Evolutionary conservation across 2,797 vertebrate species (phyloP).

Genomic region (Delichon dasypus): DNA sequence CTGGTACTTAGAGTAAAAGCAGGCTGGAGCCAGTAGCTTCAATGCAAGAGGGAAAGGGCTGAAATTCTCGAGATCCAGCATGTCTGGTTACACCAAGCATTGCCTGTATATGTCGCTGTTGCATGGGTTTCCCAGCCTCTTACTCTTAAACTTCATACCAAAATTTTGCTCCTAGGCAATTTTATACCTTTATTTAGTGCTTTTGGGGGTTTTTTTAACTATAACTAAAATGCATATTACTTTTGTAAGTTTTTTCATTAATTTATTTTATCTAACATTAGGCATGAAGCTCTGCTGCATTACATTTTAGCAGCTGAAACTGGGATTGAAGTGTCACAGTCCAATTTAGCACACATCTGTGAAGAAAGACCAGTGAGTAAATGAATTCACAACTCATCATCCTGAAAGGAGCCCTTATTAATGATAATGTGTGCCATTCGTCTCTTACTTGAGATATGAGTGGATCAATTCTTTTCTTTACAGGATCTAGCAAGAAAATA

Average conservation of each 20-base stretch:
- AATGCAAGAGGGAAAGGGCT: not conserved
- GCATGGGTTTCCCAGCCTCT: not conserved
- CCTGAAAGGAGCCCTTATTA: not conserved
- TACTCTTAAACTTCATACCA: not conserved
- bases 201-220: not conserved
- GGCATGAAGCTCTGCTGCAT: conserved; percentile 86
- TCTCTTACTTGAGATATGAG: not conserved
- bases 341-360: conserved; percentile 89
- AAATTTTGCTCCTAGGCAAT: not conserved
- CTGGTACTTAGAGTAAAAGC: not conserved
- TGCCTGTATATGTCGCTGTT: conserved; percentile 72
- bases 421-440: not conserved
- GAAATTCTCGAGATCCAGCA: not conserved
- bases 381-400: not conserved
- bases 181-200: not conserved
- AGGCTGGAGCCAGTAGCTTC: not conserved
- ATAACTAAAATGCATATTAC: not conserved
- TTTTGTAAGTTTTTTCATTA: conserved; percentile 23
- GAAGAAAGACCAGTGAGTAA: conserved; percentile 83
- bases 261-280: conserved; percentile 70
- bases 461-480: not conserved
- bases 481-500: conserved; percentile 81
- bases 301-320: conserved; percentile 89
- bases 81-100: not conserved
- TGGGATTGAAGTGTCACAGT: conserved; percentile 90